These are phyloP conservation scores for Formicarius rufipectus DNA, from an alignment of 2,113 vertebrate species.

Conservation along the genomic window DNA sequence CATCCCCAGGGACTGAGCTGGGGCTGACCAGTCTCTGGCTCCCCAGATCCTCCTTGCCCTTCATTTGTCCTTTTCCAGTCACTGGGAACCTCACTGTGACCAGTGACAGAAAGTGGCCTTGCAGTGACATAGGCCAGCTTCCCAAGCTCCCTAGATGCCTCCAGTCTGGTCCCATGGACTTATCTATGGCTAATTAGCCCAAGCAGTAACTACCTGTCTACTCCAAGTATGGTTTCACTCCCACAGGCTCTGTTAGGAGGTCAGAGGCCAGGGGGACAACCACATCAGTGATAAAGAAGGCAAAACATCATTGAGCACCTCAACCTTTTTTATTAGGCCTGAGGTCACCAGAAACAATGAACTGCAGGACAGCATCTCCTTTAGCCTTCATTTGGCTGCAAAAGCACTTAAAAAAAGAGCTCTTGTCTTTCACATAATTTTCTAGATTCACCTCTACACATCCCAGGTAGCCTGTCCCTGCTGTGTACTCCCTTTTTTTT, in stretches of 20 bases:
- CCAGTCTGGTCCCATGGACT: not conserved
- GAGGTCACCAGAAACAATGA: not conserved
- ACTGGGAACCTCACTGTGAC: rapidly evolving
- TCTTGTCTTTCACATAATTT: not conserved
- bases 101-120: not conserved
- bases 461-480: not conserved
- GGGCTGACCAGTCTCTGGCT: not conserved
- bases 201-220: not conserved
- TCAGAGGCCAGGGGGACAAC: not conserved
- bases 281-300: not conserved
- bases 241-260: not conserved
- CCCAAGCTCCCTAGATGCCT: not conserved
- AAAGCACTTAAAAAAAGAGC: not conserved
- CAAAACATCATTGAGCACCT: not conserved
- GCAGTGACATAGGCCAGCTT: not conserved
- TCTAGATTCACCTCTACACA: not conserved
- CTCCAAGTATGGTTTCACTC: not conserved
- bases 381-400: not conserved
- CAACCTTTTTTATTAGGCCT: not conserved
- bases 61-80: not conserved
- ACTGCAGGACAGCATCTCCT: not conserved
- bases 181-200: not conserved
- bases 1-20: not conserved
- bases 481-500: not conserved
- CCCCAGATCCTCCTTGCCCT: not conserved